These are phyloP conservation scores for Bryconaethiops microstoma DNA, from an alignment of 2,797 vertebrate genomes.

Conservation along the genomic window DNA sequence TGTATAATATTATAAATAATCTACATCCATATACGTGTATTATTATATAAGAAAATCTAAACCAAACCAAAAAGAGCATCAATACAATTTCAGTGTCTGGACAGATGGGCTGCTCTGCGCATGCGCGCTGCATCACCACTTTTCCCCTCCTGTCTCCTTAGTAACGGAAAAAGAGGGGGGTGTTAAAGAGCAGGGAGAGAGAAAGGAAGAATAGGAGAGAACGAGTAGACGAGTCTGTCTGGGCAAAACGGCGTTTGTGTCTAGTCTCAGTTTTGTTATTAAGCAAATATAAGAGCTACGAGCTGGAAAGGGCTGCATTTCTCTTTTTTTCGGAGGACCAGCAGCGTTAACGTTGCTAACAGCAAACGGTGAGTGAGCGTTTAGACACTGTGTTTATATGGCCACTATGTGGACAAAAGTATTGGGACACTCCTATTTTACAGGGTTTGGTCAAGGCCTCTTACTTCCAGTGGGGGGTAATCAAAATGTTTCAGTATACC, in stretches of 20 bases:
- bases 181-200: slow-evolving; percentile 40
- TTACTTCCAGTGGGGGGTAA: too few relatives aligned
- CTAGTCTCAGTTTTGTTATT: neutral
- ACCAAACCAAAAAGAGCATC: neutral
- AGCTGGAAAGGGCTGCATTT: slow-evolving; percentile 28
- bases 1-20: too few relatives aligned
- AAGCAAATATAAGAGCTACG: neutral
- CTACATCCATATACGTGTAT: neutral
- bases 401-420: too few relatives aligned
- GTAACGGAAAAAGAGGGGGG: slow-evolving; percentile 67
- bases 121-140: slow-evolving; percentile 78
- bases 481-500: too few relatives aligned
- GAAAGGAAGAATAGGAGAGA: slow-evolving; percentile 63
- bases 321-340: slow-evolving; percentile 28
- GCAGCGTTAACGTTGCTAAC: neutral
- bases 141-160: slow-evolving; percentile 77
- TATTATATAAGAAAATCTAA: neutral
- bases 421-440: too few relatives aligned
- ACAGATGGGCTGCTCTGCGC: slow-evolving; percentile 60
- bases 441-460: too few relatives aligned
- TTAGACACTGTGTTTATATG: neutral
- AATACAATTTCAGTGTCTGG: neutral
- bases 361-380: slow-evolving; percentile 30
- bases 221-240: neutral
- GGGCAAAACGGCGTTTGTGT: neutral